Evolutionary conservation across 2,888 invertebrate genomes (phyloP).

Genomic region (Synergus japonicus): DNA sequence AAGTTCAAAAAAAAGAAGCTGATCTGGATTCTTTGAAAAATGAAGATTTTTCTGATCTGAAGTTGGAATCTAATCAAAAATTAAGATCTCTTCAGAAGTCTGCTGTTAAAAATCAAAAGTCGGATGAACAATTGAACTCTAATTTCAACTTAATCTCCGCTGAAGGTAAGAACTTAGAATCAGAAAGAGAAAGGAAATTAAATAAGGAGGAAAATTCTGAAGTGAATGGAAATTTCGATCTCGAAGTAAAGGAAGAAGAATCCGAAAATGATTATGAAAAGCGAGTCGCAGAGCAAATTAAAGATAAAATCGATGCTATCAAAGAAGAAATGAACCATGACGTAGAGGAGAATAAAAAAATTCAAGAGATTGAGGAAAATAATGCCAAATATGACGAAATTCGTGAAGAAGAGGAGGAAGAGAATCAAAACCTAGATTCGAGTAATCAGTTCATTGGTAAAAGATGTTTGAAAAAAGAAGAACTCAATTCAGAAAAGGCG

Average conservation of each 20-base stretch:
- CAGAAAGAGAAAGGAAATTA: background rate
- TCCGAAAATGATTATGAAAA: constrained; percentile 61
- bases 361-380: constrained; percentile 63
- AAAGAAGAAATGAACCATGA: constrained; percentile 75
- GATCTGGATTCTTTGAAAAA: background rate
- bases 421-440: background rate
- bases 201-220: background rate
- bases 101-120: background rate
- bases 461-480: background rate
- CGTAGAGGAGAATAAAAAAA: constrained; percentile 63
- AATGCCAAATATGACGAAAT: constrained; percentile 67
- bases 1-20: background rate
- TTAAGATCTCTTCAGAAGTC: background rate
- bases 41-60: background rate
- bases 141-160: background rate
- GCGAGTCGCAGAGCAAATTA: constrained; percentile 71
- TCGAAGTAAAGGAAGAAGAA: constrained; percentile 44
- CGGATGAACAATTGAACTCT: background rate
- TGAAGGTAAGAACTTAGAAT: background rate
- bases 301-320: constrained; percentile 73
- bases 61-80: background rate
- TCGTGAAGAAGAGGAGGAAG: constrained; percentile 17
- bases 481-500: background rate
- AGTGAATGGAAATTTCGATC: background rate
- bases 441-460: background rate